A percentile compares a stretch with the other conserved stretches of the same genome.
Evolutionary conservation across 2,797 vertebrate genomes (phyloP).

Genomic region (Protosalanx chinensis): DNA sequence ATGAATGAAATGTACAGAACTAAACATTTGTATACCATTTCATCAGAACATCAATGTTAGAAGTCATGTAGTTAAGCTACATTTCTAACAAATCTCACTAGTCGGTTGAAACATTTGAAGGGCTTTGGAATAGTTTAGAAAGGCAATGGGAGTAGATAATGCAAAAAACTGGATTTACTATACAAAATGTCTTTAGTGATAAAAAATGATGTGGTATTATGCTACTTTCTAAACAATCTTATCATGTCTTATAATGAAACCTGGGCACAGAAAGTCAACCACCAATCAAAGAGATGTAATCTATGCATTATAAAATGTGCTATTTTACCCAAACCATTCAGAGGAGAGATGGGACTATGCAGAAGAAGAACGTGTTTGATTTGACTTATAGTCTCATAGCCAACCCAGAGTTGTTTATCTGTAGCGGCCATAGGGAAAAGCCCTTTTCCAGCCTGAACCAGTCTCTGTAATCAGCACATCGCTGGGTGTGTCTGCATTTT

Average conservation of each 20-base stretch:
- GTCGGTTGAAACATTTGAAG: not conserved
- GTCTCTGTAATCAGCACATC: slow-evolving; percentile 79
- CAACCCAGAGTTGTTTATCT: slow-evolving; percentile 32
- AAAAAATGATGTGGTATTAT: not conserved
- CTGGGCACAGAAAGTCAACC: no score
- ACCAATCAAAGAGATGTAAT: no score
- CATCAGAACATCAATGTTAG: no score
- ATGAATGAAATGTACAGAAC: no score
- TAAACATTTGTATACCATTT: no score
- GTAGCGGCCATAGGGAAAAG: slow-evolving; percentile 30
- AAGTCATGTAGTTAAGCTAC: no score
- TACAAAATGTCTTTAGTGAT: not conserved
- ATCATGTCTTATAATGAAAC: no score
- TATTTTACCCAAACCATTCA: no score
- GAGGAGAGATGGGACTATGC: not conserved
- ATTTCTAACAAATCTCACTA: not conserved
- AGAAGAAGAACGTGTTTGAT: not conserved
- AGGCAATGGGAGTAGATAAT: not conserved
- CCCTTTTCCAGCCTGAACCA: slow-evolving; percentile 54
- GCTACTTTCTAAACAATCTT: no score
- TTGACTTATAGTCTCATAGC: slow-evolving; percentile 3
- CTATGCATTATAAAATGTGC: no score
- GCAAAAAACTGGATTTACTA: not conserved
- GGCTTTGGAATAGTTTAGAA: not conserved
- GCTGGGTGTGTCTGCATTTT: slow-evolving; percentile 75